phyloP scores from a whole-genome alignment of 92 coral and sea anemone species.

The Zoanthus sansibaricus region DNA sequence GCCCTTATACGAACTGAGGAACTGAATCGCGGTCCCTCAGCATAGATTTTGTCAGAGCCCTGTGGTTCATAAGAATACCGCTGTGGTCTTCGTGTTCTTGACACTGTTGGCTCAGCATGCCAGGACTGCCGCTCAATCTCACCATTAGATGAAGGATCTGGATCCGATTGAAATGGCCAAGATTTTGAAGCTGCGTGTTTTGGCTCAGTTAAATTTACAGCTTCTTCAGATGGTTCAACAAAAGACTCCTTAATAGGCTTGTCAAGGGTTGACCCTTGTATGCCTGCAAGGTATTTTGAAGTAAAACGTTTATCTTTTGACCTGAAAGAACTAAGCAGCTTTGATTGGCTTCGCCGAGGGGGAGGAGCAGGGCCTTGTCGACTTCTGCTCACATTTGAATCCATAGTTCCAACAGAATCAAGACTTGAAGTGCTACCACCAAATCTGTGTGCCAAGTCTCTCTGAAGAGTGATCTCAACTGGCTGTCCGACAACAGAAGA shows the following conservation, averaged over 20 bases:
- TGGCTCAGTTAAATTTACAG: constrained; percentile 50
- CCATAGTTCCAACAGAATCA: constrained; percentile 67
- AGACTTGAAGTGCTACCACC: constrained; percentile 84
- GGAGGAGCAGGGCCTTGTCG: constrained; percentile 87
- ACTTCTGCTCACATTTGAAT: constrained; percentile 63
- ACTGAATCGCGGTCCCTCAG: constrained; percentile 38
- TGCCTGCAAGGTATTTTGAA: constrained; percentile 19
- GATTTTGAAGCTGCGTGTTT: constrained; percentile 78
- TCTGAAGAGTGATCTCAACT: constrained; percentile 46
- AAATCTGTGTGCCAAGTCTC: constrained; percentile 57
- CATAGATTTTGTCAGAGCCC: neutral
- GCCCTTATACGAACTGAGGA: constrained; percentile 71
- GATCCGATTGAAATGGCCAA: constrained; percentile 76
- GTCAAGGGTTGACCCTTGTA: neutral
- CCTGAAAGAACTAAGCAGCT: constrained; percentile 80
- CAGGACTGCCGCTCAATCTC: constrained; percentile 75
- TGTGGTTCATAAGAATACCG: constrained; percentile 38
- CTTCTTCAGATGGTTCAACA: neutral
- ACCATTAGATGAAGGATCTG: constrained; percentile 50
- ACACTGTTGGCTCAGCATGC: constrained; percentile 71
- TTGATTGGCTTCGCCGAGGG: constrained; percentile 81
- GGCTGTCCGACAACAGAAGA: constrained; percentile 34
- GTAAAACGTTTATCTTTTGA: constrained; percentile 52
- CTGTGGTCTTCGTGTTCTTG: constrained; percentile 36
- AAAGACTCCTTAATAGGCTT: neutral